phyloP scores from a whole-genome alignment of 2,797 vertebrate genomes.

The Anabas testudineus region DNA sequence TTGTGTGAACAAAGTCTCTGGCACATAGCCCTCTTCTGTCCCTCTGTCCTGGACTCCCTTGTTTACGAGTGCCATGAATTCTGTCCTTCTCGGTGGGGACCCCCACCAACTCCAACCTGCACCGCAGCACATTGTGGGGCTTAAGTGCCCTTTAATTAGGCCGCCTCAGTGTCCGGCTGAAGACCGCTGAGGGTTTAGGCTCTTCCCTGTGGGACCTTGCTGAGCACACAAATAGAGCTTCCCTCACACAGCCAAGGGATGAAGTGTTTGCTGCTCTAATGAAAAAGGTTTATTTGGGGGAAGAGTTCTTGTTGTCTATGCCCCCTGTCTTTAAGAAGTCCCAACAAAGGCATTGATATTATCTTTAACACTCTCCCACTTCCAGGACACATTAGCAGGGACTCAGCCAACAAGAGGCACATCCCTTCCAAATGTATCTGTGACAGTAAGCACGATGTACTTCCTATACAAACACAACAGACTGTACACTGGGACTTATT shows the following conservation, averaged over 20 bases:
- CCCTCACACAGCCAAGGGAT: constrained; percentile 68
- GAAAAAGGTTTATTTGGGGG: constrained; percentile 85
- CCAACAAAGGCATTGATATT: constrained; percentile 81
- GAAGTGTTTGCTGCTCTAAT: constrained; percentile 87
- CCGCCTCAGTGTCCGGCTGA: constrained; percentile 84
- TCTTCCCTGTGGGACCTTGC: constrained; percentile 75
- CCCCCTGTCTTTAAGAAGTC: constrained; percentile 77
- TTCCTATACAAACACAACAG: constrained; percentile 49
- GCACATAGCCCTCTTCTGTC: constrained; percentile 79
- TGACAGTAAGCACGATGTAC: constrained; percentile 40
- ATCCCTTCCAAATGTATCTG: constrained; percentile 41
- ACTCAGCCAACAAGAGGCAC: constrained; percentile 20
- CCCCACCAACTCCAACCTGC: constrained; percentile 83
- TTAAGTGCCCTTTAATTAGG: constrained; percentile 91
- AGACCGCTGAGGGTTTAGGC: constrained; percentile 75
- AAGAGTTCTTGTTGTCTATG: constrained; percentile 71
- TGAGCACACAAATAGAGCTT: constrained; percentile 46
- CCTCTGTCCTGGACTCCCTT: constrained; percentile 78
- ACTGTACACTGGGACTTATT: background rate
- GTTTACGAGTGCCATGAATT: constrained; percentile 87
- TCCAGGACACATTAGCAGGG: constrained; percentile 79
- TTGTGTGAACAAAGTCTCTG: constrained; percentile 88
- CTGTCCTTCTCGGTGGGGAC: constrained; percentile 75
- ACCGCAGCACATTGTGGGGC: constrained; percentile 81
- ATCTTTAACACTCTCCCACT: constrained; percentile 81